phyloP scores from a whole-genome alignment of 2,888 invertebrate genomes.

The Dynastes hyllus region DNA sequence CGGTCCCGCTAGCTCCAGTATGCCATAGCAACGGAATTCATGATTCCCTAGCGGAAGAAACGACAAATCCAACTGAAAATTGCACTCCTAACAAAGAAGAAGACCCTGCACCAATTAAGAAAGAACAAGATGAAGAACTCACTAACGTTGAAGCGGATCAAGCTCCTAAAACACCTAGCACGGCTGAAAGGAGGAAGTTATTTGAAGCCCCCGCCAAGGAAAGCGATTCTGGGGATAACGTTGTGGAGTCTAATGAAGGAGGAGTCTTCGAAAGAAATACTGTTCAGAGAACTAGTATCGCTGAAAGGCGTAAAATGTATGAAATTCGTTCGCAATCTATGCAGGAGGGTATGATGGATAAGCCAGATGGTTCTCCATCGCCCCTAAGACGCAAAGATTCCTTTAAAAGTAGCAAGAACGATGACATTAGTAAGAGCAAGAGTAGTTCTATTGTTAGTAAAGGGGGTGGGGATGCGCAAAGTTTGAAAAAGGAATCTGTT shows the following conservation, averaged over 20 bases:
- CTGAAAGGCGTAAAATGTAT: conserved; percentile 84
- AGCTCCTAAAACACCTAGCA: conserved; percentile 83
- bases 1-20: conserved; percentile 84
- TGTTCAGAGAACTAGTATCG: conserved; percentile 81
- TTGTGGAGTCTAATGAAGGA: conserved; percentile 73
- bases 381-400: conserved; percentile 83
- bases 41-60: conserved; percentile 52
- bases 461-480: conserved; percentile 72
- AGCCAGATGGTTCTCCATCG: conserved; percentile 82
- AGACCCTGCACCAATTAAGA: conserved; percentile 52
- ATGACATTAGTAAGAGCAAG: conserved; percentile 68
- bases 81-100: conserved; percentile 35
- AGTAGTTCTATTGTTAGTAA: conserved; percentile 69
- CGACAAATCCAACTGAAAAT: conserved; percentile 59
- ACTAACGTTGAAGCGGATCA: conserved; percentile 73
- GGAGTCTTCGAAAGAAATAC: conserved; percentile 76
- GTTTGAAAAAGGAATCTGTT: conserved; percentile 69
- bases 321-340: conserved; percentile 83
- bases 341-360: conserved; percentile 73
- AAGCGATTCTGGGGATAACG: conserved; percentile 68
- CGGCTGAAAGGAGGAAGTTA: conserved; percentile 85
- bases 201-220: conserved; percentile 74
- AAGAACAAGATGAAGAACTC: conserved; percentile 45
- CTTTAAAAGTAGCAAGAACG: conserved; percentile 76
- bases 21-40: conserved; percentile 65